Evolutionary conservation across 2,797 vertebrate genomes (phyloP).

Genomic region (Enteromius viviparus): DNA sequence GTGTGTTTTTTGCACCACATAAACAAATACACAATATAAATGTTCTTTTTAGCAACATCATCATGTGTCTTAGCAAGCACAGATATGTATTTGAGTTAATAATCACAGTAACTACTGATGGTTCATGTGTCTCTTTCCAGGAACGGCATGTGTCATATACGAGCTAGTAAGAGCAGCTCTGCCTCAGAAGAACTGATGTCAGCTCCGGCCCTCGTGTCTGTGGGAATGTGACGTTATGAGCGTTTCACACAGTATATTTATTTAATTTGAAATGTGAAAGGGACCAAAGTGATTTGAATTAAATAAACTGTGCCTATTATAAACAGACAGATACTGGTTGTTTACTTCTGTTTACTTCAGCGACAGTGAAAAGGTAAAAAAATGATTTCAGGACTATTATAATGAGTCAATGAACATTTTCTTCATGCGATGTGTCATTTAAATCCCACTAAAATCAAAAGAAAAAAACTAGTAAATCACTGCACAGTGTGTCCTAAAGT

Average conservation of each 20-base stretch:
- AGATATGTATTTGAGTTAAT: not conserved
- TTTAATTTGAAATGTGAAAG: conserved; percentile 72
- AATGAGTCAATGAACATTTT: not conserved
- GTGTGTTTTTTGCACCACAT: no score
- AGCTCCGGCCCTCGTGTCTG: conserved; percentile 21
- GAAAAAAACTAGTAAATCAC: not conserved
- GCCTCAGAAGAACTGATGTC: conserved; percentile 84
- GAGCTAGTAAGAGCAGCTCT: conserved; percentile 75
- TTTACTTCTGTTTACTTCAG: not conserved
- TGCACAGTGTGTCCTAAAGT: not conserved
- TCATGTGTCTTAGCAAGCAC: not conserved
- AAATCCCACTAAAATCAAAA: not conserved
- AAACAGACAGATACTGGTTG: conserved; percentile 29
- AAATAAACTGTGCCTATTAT: conserved; percentile 83
- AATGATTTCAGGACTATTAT: not conserved
- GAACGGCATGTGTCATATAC: conserved; percentile 79
- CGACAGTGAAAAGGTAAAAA: not conserved
- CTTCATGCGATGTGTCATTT: not conserved
- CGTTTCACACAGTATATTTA: conserved; percentile 64
- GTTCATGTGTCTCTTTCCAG: conserved; percentile 70
- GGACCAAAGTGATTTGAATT: conserved; percentile 86
- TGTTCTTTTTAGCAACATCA: no score
- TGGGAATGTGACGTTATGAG: conserved; percentile 49
- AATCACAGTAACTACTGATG: not conserved
- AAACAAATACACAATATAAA: no score